Percentiles rank a stretch among this genome's conserved stretches.
phyloP scores from a whole-genome alignment of 2,113 vertebrate genomes.

The Ginglymostoma cirratum region DNA sequence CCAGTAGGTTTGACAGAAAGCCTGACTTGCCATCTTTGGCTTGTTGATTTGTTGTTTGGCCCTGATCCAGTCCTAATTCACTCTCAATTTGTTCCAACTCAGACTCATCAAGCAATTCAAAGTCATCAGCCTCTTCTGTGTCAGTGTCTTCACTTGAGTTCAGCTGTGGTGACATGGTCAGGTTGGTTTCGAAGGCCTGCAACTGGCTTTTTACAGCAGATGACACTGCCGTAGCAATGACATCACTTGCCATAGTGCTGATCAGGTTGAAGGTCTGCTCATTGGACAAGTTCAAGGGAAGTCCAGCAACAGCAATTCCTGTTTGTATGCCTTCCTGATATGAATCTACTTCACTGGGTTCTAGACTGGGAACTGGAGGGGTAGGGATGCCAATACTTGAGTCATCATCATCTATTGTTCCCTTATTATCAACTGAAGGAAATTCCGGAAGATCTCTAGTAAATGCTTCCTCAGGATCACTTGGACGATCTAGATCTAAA shows the following conservation, averaged over 20 bases:
- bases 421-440: constrained; percentile 77
- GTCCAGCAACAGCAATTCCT: constrained; percentile 50
- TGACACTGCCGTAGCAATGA: constrained; percentile 70
- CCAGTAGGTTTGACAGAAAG: constrained; percentile 86
- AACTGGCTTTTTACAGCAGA: constrained; percentile 81
- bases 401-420: constrained; percentile 75
- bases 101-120: constrained; percentile 95
- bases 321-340: constrained; percentile 39
- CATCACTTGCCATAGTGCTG: constrained; percentile 68
- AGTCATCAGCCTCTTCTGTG: constrained; percentile 85
- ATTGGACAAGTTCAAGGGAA: constrained; percentile 51
- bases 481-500: constrained; percentile 77
- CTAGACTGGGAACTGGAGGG: constrained; percentile 49
- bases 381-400: constrained; percentile 69
- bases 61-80: constrained; percentile 71
- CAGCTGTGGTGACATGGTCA: constrained; percentile 48
- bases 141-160: constrained; percentile 73
- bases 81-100: constrained; percentile 90
- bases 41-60: constrained; percentile 51
- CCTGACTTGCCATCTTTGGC: constrained; percentile 58
- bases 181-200: constrained; percentile 48
- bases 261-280: constrained; percentile 65
- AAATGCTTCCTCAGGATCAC: constrained; percentile 76
- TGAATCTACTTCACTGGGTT: constrained; percentile 40
- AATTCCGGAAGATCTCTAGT: constrained; percentile 75